A percentile compares a stretch with the other conserved stretches of the same genome.
Conservation (phyloP, 1,140 invertebrate species). For the Caerostris extrusa region DNA sequence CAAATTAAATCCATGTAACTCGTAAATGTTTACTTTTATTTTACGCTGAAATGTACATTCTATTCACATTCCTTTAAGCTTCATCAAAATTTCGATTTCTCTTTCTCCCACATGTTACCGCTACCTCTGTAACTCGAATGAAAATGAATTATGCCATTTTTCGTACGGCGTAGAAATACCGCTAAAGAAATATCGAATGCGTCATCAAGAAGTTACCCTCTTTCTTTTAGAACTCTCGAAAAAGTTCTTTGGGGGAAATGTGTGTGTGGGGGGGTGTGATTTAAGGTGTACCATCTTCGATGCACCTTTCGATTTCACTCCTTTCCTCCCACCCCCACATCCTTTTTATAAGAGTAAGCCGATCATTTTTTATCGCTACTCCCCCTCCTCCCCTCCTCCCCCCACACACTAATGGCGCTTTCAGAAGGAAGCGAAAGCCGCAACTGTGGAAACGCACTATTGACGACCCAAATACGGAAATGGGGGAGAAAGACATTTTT, state of each 20-base stretch:
- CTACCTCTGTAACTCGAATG: no score
- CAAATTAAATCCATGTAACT: no score
- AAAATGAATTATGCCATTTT: no score
- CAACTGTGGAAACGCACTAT: not conserved
- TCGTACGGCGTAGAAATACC: no score
- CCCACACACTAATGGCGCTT: not conserved
- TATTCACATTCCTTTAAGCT: no score
- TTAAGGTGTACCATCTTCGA: conserved; percentile 8
- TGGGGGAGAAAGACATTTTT: not conserved
- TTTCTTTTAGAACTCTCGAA: not conserved
- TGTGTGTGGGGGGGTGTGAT: not conserved
- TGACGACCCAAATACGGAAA: conserved; percentile 24
- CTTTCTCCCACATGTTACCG: no score
- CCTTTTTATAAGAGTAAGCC: not conserved
- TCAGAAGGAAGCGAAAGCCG: not conserved
- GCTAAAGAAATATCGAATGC: not conserved
- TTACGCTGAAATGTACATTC: no score
- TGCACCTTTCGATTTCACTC: not conserved
- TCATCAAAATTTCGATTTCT: no score
- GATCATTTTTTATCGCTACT: conserved; percentile 39
- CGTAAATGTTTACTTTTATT: no score
- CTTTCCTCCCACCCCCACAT: not conserved
- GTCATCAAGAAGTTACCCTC: not conserved
- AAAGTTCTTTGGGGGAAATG: not conserved
- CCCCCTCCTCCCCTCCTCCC: no score